phyloP scores from a whole-genome alignment of 2,888 invertebrate genomes.

The Euproctis similis region DNA sequence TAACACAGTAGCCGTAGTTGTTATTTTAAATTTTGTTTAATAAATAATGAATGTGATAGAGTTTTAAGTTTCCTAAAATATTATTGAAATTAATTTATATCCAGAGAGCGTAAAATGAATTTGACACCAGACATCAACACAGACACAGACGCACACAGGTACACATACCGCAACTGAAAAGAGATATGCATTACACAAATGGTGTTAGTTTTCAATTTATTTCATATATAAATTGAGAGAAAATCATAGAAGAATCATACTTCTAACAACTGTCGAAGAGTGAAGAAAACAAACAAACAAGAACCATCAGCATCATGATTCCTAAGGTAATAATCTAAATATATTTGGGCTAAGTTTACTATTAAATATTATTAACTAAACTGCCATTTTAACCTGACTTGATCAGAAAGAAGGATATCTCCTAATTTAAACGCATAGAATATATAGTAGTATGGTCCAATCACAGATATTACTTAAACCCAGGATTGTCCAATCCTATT shows the following conservation, averaged over 20 bases:
- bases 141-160: too few relatives aligned
- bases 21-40: too few relatives aligned
- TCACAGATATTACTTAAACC: too few relatives aligned
- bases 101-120: slow-evolving; percentile 3
- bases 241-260: slow-evolving; percentile 38
- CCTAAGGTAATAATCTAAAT: slow-evolving; percentile 51
- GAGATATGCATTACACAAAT: slow-evolving; percentile 51
- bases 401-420: too few relatives aligned
- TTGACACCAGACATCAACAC: slow-evolving; percentile 39
- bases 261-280: slow-evolving; percentile 19
- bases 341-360: too few relatives aligned
- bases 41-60: too few relatives aligned
- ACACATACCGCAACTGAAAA: slow-evolving; percentile 41
- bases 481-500: too few relatives aligned
- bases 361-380: too few relatives aligned
- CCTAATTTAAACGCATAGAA: too few relatives aligned
- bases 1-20: too few relatives aligned
- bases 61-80: not conserved
- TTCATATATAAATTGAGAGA: slow-evolving; percentile 57
- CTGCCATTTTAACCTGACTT: too few relatives aligned
- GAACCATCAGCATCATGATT: slow-evolving; percentile 38
- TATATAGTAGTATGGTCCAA: too few relatives aligned
- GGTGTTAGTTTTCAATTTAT: slow-evolving; percentile 59
- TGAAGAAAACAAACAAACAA: slow-evolving; percentile 12
- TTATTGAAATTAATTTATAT: not conserved